phyloP scores from a whole-genome alignment of 2,888 invertebrate genomes.

The Doris montereyensis region DNA sequence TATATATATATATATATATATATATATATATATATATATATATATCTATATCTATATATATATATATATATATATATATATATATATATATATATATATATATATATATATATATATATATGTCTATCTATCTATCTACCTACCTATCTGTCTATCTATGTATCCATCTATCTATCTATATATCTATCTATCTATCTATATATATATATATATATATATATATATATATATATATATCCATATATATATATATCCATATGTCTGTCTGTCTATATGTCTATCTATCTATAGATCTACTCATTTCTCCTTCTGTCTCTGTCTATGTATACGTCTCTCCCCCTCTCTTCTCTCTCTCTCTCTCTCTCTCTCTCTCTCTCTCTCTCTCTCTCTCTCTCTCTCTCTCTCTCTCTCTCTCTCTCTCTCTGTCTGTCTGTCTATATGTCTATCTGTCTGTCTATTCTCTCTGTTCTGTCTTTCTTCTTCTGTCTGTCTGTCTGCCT shows the following conservation, averaged over 20 bases:
- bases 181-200: not conserved
- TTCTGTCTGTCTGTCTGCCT: not conserved
- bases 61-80: not conserved
- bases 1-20: not conserved
- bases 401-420: constrained; percentile 3
- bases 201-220: not conserved
- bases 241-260: not conserved
- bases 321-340: not conserved
- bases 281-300: not conserved
- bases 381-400: constrained; percentile 1
- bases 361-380: constrained; percentile 1
- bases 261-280: not conserved
- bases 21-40: not conserved
- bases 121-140: not conserved
- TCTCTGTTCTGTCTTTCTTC: not conserved
- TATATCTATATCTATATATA: not conserved
- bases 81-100: not conserved
- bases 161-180: not conserved
- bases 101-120: not conserved
- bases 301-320: constrained; percentile 5
- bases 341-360: not conserved
- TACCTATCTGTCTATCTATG: not conserved
- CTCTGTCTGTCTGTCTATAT: not conserved
- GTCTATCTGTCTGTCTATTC: not conserved
- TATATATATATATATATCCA: not conserved